Evolutionary conservation across 2,888 invertebrate genomes (phyloP).

Genomic region (Thymelicus sylvestris): DNA sequence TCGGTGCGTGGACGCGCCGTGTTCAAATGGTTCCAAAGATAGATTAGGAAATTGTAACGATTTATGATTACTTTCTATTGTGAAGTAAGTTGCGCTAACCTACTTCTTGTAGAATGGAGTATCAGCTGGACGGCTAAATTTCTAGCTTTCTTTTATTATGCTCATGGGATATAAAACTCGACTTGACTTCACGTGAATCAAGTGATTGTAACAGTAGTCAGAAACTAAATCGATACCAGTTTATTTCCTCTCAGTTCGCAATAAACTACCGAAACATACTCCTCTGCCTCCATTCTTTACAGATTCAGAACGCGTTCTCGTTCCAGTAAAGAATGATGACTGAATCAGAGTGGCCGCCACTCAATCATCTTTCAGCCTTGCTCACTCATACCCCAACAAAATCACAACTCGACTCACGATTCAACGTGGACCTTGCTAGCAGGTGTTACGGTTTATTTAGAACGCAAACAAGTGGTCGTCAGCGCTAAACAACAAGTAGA

Average conservation of each 20-base stretch:
- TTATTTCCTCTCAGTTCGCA: background rate
- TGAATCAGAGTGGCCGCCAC: slow-evolving; percentile 22
- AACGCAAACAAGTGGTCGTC: slow-evolving; percentile 9
- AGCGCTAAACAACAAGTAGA: slow-evolving; percentile 14
- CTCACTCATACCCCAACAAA: slow-evolving; percentile 10
- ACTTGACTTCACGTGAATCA: no score
- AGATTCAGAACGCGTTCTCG: slow-evolving; percentile 27
- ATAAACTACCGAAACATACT: slow-evolving; percentile 5
- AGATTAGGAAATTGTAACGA: no score
- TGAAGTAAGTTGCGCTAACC: no score
- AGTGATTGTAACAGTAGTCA: no score
- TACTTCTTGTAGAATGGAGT: no score
- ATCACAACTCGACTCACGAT: background rate
- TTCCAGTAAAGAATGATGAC: slow-evolving; percentile 34
- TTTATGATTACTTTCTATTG: no score
- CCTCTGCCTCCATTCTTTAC: slow-evolving; percentile 25
- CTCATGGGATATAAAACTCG: no score
- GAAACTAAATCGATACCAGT: no score
- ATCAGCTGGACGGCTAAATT: no score
- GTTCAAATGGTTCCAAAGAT: no score
- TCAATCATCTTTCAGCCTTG: slow-evolving; percentile 36
- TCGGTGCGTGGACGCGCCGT: background rate
- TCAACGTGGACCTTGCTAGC: background rate
- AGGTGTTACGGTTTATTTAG: slow-evolving; percentile 11
- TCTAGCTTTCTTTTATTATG: no score